These are phyloP conservation scores for Trissoscelio sp. DNA, from an alignment of 2,888 invertebrate genomes.

Conservation along the genomic window DNA sequence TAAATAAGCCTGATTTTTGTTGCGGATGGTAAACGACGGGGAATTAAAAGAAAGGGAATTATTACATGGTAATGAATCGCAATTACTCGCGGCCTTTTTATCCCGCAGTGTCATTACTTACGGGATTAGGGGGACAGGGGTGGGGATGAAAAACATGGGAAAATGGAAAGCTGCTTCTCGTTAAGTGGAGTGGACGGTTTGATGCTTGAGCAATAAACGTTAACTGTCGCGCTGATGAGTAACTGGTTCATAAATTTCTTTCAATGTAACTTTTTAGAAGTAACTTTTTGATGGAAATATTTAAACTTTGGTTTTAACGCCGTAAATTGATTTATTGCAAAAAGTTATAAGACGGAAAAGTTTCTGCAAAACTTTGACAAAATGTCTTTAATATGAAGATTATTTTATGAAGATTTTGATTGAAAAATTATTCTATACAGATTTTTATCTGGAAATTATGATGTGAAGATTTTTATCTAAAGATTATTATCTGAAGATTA, in stretches of 20 bases:
- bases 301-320: too few relatives aligned
- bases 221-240: conserved; percentile 30
- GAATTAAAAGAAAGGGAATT: conserved; percentile 29
- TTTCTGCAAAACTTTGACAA: too few relatives aligned
- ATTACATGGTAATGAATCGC: conserved; percentile 53
- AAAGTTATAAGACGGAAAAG: too few relatives aligned
- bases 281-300: too few relatives aligned
- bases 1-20: conserved; percentile 14
- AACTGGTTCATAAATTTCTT: conserved; percentile 34
- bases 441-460: too few relatives aligned
- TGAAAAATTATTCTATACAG: too few relatives aligned
- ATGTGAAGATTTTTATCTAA: too few relatives aligned
- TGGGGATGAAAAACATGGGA: conserved; percentile 32
- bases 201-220: conserved; percentile 26
- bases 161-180: conserved; percentile 42
- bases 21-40: conserved; percentile 16
- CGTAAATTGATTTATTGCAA: too few relatives aligned
- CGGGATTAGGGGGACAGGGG: conserved; percentile 19
- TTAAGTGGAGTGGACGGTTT: conserved; percentile 32
- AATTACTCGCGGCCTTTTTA: conserved; percentile 35
- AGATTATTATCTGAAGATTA: too few relatives aligned
- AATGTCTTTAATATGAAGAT: too few relatives aligned
- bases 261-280: conserved; percentile 3
- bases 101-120: conserved; percentile 34
- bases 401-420: too few relatives aligned